phyloP scores from a whole-genome alignment of 2,888 invertebrate species.

The Tetragnatha montana region DNA sequence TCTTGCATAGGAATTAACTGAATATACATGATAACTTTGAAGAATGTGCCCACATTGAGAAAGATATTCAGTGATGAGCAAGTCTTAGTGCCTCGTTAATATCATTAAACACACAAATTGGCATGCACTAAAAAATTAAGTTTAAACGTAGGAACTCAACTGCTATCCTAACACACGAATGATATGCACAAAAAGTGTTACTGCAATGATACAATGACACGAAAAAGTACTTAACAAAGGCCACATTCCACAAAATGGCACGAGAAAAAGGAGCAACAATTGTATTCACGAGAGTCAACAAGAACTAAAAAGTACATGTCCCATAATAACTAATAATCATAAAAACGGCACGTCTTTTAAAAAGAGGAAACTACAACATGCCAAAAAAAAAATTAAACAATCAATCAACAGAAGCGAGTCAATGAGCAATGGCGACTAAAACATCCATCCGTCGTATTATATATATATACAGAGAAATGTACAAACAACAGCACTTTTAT shows the following conservation, averaged over 20 bases:
- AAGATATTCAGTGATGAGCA: slow-evolving; percentile 11
- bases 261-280: neutral
- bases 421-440: neutral
- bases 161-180: neutral
- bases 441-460: no score
- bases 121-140: slow-evolving; percentile 15
- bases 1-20: slow-evolving; percentile 64
- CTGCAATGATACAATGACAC: neutral
- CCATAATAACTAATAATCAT: neutral
- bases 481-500: slow-evolving; percentile 39
- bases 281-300: slow-evolving; percentile 8
- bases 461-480: slow-evolving; percentile 59
- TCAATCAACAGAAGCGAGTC: slow-evolving; percentile 18
- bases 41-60: slow-evolving; percentile 26
- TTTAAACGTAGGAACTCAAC: slow-evolving; percentile 37
- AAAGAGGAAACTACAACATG: neutral
- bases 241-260: slow-evolving; percentile 28
- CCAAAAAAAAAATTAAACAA: no score
- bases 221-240: slow-evolving; percentile 5
- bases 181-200: neutral
- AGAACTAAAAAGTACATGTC: slow-evolving; percentile 17
- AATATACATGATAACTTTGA: slow-evolving; percentile 26
- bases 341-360: slow-evolving; percentile 8
- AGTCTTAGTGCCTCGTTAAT: neutral
- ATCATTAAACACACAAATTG: slow-evolving; percentile 1